A percentile compares a stretch with the other conserved stretches of the same genome.
Conservation (phyloP, 2,797 vertebrate genomes). For the Myotis daubentonii region DNA sequence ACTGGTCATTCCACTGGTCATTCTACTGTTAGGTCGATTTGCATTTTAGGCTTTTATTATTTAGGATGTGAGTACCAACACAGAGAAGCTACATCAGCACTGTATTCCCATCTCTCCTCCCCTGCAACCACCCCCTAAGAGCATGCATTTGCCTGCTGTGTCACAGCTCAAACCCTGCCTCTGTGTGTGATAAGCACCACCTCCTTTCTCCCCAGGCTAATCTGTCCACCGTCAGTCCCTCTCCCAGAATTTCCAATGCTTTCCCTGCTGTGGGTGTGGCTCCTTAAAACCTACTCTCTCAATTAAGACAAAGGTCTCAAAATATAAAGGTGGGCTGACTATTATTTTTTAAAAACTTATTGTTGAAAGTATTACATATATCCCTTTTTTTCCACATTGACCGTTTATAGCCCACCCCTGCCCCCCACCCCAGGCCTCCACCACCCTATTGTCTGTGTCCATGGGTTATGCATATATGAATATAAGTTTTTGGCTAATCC, state of each 20-base stretch:
- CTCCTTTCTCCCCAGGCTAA: not conserved
- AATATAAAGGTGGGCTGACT: not conserved
- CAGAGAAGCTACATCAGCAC: not conserved
- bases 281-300: not conserved
- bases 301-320: not conserved
- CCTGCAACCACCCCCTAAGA: not conserved
- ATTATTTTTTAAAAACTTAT: too few species aligned
- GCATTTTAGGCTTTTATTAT: too few species aligned
- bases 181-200: not conserved
- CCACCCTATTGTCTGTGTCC: too few species aligned
- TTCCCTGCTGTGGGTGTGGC: not conserved
- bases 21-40: too few species aligned
- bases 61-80: not conserved
- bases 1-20: too few species aligned
- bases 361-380: too few species aligned
- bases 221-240: not conserved
- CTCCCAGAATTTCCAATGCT: not conserved
- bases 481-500: too few species aligned
- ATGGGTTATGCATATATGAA: too few species aligned
- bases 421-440: too few species aligned
- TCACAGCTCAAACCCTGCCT: not conserved
- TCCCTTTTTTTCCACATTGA: too few species aligned
- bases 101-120: not conserved
- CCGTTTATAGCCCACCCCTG: too few species aligned
- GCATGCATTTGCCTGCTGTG: not conserved